These are phyloP conservation scores for Hypocryptadius cinnamomeus DNA, from an alignment of 2,113 vertebrate species.

Conservation along the genomic window DNA sequence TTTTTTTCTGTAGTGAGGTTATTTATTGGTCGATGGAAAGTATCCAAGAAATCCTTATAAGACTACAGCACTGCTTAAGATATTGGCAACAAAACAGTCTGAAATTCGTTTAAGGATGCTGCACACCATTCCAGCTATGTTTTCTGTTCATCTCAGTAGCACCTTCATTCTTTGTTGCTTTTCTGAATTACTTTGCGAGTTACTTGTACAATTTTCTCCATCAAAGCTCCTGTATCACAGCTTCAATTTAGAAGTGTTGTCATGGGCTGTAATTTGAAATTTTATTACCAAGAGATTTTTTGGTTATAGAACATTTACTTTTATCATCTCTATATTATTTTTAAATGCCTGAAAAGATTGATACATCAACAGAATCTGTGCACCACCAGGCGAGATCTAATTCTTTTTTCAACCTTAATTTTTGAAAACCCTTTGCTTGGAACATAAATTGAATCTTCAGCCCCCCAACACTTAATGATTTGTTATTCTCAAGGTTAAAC, in stretches of 20 bases:
- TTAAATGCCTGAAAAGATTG: slow-evolving; percentile 65
- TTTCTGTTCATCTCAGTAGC: slow-evolving; percentile 41
- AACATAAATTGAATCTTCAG: slow-evolving; percentile 47
- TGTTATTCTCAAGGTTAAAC: slow-evolving; percentile 60
- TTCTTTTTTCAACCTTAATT: slow-evolving; percentile 8
- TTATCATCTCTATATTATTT: slow-evolving; percentile 63
- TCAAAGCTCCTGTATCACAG: slow-evolving; percentile 57
- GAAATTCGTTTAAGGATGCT: slow-evolving; percentile 44
- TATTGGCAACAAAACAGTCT: slow-evolving; percentile 22
- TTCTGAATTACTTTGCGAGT: slow-evolving; percentile 32
- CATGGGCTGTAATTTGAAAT: slow-evolving; percentile 63
- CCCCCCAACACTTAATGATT: slow-evolving; percentile 12
- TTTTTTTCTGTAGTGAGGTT: neutral
- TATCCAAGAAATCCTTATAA: slow-evolving; percentile 22
- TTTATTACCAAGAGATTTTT: slow-evolving; percentile 63
- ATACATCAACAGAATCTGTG: slow-evolving; percentile 40
- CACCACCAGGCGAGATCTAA: neutral
- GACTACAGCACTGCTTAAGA: slow-evolving; percentile 1
- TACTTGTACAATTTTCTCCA: slow-evolving; percentile 63
- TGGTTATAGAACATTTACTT: slow-evolving; percentile 66
- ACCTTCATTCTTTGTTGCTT: slow-evolving; percentile 56
- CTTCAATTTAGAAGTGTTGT: slow-evolving; percentile 61
- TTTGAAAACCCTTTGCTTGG: slow-evolving; percentile 32
- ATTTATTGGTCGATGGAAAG: neutral
- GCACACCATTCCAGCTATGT: slow-evolving; percentile 30